A percentile compares a stretch with the other conserved stretches of the same genome.
Evolutionary conservation across 23 tunicate genomes (phyloP).

Genomic region (Trididemnum miniatum): DNA sequence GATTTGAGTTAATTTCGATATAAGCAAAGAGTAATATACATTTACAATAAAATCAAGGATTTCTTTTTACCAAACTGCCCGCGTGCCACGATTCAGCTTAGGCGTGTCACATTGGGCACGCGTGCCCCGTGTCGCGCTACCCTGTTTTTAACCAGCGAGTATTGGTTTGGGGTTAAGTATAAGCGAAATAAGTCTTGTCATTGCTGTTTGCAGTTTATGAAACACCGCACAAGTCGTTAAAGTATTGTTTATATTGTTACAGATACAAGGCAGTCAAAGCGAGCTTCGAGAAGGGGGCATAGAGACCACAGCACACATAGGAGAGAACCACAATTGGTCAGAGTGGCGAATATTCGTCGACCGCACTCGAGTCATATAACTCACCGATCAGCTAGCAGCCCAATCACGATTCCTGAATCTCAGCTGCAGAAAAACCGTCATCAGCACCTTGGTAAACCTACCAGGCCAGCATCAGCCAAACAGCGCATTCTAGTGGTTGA

Average conservation of each 20-base stretch:
- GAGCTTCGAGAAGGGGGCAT: not conserved
- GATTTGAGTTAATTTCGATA: no score
- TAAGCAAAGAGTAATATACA: no score
- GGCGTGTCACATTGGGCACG: no score
- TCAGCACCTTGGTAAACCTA: not conserved
- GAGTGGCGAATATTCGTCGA: not conserved
- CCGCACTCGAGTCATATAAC: not conserved
- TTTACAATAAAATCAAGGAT: no score
- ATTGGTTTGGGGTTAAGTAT: no score
- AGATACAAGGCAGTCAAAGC: constrained; percentile 12
- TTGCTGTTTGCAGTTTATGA: no score
- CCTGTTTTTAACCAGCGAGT: no score
- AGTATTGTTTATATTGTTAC: not conserved
- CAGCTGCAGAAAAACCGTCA: not conserved
- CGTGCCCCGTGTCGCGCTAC: no score
- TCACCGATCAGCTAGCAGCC: not conserved
- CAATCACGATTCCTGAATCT: no score
- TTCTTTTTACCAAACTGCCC: no score
- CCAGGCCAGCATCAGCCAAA: not conserved
- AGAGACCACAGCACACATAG: not conserved
- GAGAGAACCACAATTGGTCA: not conserved
- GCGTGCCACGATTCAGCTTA: no score
- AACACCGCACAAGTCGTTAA: not conserved
- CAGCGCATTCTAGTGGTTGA: not conserved
- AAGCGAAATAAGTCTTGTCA: no score